phyloP scores from a whole-genome alignment of 2,888 invertebrate genomes.

The Micoletzkya japonica region DNA sequence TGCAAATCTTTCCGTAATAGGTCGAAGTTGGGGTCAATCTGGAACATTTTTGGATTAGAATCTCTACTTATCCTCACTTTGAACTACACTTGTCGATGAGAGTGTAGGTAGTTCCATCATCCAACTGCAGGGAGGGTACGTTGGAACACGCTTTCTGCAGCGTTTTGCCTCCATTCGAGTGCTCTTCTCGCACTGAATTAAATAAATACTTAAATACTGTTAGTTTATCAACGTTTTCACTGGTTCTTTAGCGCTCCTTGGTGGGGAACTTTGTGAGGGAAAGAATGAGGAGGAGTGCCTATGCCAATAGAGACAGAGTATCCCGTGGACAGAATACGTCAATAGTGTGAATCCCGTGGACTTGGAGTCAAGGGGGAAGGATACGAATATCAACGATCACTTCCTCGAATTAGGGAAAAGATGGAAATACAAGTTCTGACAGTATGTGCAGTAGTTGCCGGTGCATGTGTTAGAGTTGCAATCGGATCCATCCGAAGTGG shows the following conservation, averaged over 20 bases:
- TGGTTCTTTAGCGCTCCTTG: slow-evolving; percentile 12
- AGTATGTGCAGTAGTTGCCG: slow-evolving; percentile 26
- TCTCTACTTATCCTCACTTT: slow-evolving; percentile 5
- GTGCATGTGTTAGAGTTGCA: slow-evolving; percentile 18
- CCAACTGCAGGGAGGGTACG: background rate
- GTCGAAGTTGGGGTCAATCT: slow-evolving; percentile 2
- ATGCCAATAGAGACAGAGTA: no score
- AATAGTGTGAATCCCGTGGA: no score
- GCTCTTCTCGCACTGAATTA: no score
- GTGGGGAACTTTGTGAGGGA: no score
- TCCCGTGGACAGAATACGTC: no score
- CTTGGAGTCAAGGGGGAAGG: no score
- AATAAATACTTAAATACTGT: no score
- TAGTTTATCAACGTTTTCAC: no score
- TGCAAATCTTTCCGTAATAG: slow-evolving; percentile 10
- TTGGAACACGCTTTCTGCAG: slow-evolving; percentile 18
- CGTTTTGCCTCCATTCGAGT: no score
- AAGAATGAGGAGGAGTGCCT: no score
- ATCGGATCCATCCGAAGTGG: slow-evolving; percentile 12
- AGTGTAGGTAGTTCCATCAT: slow-evolving; percentile 18
- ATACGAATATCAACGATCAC: no score
- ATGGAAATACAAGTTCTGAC: background rate
- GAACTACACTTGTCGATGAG: slow-evolving; percentile 11
- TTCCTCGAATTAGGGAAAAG: no score
- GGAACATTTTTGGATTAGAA: background rate